Conservation (phyloP, 2,888 invertebrate species). For the Stenolophus ochropezus region DNA sequence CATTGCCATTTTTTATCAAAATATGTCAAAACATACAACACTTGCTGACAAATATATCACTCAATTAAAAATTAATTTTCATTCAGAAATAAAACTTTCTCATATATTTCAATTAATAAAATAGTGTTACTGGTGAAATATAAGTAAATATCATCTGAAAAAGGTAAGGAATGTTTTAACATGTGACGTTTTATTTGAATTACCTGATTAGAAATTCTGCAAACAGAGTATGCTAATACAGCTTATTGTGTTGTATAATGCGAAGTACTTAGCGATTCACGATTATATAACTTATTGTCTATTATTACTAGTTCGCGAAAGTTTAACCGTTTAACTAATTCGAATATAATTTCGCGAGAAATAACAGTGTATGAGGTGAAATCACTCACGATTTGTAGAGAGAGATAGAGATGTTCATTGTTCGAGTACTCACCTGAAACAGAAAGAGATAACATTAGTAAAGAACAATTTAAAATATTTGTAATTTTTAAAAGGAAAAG, state of each 20-base stretch:
- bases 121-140: no score
- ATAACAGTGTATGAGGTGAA: slow-evolving; percentile 19
- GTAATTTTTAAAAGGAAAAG: not conserved
- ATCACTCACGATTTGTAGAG: slow-evolving; percentile 17
- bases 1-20: slow-evolving; percentile 29
- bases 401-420: not conserved
- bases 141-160: no score
- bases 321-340: not conserved
- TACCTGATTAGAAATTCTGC: no score
- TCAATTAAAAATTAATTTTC: not conserved
- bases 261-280: not conserved
- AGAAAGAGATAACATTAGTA: not conserved
- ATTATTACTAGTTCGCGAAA: not conserved
- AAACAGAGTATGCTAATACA: no score
- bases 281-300: not conserved
- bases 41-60: not conserved
- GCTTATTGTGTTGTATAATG: not conserved
- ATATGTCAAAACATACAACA: slow-evolving; percentile 25
- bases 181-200: no score
- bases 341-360: slow-evolving; percentile 17
- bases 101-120: no score
- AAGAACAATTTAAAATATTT: not conserved
- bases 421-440: slow-evolving; percentile 21
- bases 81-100: no score
- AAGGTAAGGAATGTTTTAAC: no score